Evolutionary conservation across 1,140 invertebrate species (phyloP).

Genomic region (Pseudomyrmex pallidus): DNA sequence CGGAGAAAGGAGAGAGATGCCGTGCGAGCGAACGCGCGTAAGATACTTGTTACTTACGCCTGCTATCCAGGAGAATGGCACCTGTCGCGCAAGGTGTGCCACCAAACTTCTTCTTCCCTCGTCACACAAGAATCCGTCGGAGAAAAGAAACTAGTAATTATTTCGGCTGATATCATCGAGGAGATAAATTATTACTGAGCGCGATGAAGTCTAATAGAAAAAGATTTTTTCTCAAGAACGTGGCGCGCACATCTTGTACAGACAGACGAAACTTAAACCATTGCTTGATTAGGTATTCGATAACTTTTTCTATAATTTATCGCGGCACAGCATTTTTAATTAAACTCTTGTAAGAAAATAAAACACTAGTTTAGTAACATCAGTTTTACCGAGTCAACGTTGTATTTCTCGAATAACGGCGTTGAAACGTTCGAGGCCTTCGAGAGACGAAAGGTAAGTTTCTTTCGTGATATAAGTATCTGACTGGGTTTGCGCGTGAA

Average conservation of each 20-base stretch:
- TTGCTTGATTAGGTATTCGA: not conserved
- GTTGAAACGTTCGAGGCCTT: not conserved
- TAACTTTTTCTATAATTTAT: not conserved
- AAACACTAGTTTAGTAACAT: no score
- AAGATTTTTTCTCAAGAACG: not conserved
- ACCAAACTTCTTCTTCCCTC: conserved; percentile 58
- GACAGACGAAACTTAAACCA: not conserved
- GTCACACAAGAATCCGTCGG: conserved; percentile 18
- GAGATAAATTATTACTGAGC: not conserved
- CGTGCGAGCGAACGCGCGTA: conserved; percentile 35
- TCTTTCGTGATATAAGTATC: not conserved
- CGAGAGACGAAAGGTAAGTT: conserved; percentile 22
- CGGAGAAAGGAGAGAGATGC: conserved; percentile 29
- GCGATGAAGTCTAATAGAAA: not conserved
- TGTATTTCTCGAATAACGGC: not conserved
- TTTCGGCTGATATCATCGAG: not conserved
- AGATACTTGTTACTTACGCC: conserved; percentile 54
- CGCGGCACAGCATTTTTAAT: no score
- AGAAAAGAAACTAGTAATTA: conserved; percentile 41
- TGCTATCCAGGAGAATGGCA: conserved; percentile 52
- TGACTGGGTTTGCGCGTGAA: not conserved
- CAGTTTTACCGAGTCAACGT: not conserved
- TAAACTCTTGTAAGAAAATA: no score
- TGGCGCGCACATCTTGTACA: not conserved
- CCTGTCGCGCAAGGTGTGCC: conserved; percentile 74